Conservation (phyloP, 1,140 invertebrate genomes). For the Drosophila ohnishii region DNA sequence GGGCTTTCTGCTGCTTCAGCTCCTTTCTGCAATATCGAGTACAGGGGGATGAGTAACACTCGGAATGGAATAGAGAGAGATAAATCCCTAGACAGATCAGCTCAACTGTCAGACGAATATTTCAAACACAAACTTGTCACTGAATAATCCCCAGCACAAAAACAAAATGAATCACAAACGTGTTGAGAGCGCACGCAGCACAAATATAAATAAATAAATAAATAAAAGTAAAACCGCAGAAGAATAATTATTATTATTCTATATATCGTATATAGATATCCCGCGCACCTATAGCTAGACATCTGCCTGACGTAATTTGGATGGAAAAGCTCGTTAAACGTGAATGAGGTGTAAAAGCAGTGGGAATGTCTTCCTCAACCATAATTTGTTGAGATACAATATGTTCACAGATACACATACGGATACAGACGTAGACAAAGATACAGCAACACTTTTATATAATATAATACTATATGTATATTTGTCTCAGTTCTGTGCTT, state of each 20-base stretch:
- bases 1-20: conserved; percentile 84
- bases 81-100: conserved; percentile 37
- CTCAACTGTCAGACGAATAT: conserved; percentile 44
- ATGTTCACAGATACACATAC: conserved; percentile 14
- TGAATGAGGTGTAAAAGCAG: conserved; percentile 66
- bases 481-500: conserved; percentile 37
- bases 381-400: conserved; percentile 55
- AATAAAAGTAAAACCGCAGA: conserved; percentile 26
- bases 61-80: conserved; percentile 9
- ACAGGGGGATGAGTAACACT: conserved; percentile 22
- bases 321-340: conserved; percentile 61
- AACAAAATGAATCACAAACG: conserved; percentile 71
- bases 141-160: conserved; percentile 56
- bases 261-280: conserved; percentile 15
- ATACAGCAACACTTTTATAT: conserved; percentile 59
- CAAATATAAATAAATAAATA: conserved; percentile 27
- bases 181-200: conserved; percentile 56
- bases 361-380: conserved; percentile 51
- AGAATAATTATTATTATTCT: conserved; percentile 34
- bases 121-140: conserved; percentile 49
- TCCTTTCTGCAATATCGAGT: conserved; percentile 82
- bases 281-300: conserved; percentile 33
- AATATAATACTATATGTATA: conserved; percentile 39
- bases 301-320: conserved; percentile 59
- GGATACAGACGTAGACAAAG: conserved; percentile 18